phyloP scores from a whole-genome alignment of 1,140 invertebrate genomes.

The Periplaneta americana region DNA sequence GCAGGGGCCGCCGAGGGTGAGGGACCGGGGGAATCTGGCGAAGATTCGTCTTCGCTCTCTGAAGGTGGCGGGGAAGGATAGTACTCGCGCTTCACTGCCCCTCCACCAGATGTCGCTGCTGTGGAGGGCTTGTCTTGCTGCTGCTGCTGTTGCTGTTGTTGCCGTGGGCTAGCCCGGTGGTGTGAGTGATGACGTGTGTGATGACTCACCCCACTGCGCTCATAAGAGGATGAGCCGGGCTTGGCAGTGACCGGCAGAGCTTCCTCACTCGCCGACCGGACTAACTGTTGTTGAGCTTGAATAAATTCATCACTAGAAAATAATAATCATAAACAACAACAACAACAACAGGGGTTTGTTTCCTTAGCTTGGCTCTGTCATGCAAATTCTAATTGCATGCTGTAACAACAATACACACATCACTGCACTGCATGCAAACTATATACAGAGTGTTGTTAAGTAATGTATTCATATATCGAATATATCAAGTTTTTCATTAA shows the following conservation, averaged over 20 bases:
- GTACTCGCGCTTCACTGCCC: slow-evolving; percentile 22
- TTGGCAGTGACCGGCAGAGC: slow-evolving; percentile 54
- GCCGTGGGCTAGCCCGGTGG: slow-evolving; percentile 29
- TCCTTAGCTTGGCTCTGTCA: neutral
- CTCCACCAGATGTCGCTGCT: slow-evolving; percentile 24
- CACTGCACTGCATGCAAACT: neutral
- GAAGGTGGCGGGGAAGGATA: slow-evolving; percentile 17
- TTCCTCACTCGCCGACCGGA: slow-evolving; percentile 86
- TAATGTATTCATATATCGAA: too few species aligned
- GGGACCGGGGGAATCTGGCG: neutral
- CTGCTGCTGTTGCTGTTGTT: slow-evolving; percentile 23
- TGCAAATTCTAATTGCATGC: neutral
- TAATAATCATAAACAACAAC: slow-evolving; percentile 33
- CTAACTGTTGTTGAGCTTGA: slow-evolving; percentile 89
- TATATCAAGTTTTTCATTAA: too few species aligned
- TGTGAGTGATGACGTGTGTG: slow-evolving; percentile 16
- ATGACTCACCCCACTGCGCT: slow-evolving; percentile 19
- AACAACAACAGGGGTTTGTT: slow-evolving; percentile 5
- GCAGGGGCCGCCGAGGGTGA: neutral
- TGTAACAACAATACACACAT: neutral
- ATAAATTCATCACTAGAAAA: slow-evolving; percentile 91
- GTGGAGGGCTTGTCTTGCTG: slow-evolving; percentile 28
- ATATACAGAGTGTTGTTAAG: too few species aligned
- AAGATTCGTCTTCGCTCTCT: slow-evolving; percentile 5
- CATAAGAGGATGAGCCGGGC: neutral